Evolutionary conservation across 2,797 vertebrate species (phyloP), one percentile per base, ranked within the genome.

Genomic region (Pteronotus mesoamericanus): DNA sequence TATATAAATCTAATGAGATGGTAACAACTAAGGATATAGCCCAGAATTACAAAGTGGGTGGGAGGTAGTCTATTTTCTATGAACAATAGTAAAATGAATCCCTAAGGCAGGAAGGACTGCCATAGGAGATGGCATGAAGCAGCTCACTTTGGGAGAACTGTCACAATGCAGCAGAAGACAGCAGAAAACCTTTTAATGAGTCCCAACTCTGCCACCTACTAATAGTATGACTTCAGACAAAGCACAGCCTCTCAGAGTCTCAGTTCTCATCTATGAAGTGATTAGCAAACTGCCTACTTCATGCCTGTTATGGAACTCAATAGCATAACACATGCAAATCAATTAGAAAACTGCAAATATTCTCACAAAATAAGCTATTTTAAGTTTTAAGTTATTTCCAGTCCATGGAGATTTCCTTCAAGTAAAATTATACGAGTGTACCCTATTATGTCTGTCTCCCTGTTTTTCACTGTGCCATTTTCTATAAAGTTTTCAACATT

Each of bases 361-460:
- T 96, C 87, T 94, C 24, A 1, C 39, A 93, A 94, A 92, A 88
- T 22, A 48, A 37, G n/a, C 82, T 96, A 77, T 92, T 95, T 92
- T 66, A 92, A 85, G 22, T 75, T 95, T 59, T 89, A 21, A 51
- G 29, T 88, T 92, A 95, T 91, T 95, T 88, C 37, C 18, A 86
- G 51, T 53, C 66, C 78, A 80, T 34, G 39, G 51, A 86, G 61
- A 96, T 84, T 92, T 92, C 64, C 53, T 94, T 74, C 86, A 84
- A 92, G 95, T 66, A 83, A 93, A 92, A 90, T 87, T 57, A 72
- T 57, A 18, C 29, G n/a, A 16, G 29, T 64, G 71, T 68, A 80
- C n/a, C 44, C 53, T 57, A 18, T 74, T 94, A 46, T 91, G 19
- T 86, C 34, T 92, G 9, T 46, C 79, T 96, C 59, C 72, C 44